Evolutionary conservation across 2,888 invertebrate species (phyloP).

Genomic region (Epistrophe grossulariae): DNA sequence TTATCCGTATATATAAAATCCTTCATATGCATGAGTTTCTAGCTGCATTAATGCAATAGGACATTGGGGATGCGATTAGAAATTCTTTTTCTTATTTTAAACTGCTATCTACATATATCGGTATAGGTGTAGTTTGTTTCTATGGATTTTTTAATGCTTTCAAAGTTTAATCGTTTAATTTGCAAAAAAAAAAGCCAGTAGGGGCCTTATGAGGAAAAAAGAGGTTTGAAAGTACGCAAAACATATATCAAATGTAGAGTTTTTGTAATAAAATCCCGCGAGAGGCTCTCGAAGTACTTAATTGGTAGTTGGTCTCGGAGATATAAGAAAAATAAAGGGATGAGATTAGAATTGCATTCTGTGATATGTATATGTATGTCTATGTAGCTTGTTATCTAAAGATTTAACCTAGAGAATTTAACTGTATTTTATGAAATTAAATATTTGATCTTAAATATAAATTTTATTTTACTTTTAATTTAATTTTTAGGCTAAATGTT

Average conservation of each 20-base stretch:
- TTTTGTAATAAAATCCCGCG: slow-evolving; percentile 21
- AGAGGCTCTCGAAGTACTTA: slow-evolving; percentile 20
- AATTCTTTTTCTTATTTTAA: slow-evolving; percentile 52
- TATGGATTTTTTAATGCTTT: slow-evolving; percentile 26
- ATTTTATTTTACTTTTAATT: too few relatives aligned
- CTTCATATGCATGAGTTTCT: slow-evolving; percentile 64
- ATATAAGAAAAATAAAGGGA: not conserved
- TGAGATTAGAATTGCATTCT: slow-evolving; percentile 1
- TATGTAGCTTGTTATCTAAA: not conserved
- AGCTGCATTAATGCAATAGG: slow-evolving; percentile 72
- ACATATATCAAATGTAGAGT: slow-evolving; percentile 1
- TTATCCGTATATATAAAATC: slow-evolving; percentile 62
- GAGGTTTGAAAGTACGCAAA: slow-evolving; percentile 54
- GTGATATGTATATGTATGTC: not conserved
- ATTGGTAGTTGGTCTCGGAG: slow-evolving; percentile 11
- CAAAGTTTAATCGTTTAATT: slow-evolving; percentile 54
- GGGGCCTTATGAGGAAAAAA: slow-evolving; percentile 16
- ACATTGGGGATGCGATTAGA: slow-evolving; percentile 74
- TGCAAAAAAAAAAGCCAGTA: not conserved
- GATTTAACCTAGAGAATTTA: not conserved
- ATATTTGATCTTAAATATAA: too few relatives aligned
- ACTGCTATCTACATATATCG: slow-evolving; percentile 2
- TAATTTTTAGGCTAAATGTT: too few relatives aligned
- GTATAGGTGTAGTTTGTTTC: not conserved
- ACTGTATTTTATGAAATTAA: not conserved